Conservation (phyloP, 2,888 invertebrate species). For the Oligia latruncula region DNA sequence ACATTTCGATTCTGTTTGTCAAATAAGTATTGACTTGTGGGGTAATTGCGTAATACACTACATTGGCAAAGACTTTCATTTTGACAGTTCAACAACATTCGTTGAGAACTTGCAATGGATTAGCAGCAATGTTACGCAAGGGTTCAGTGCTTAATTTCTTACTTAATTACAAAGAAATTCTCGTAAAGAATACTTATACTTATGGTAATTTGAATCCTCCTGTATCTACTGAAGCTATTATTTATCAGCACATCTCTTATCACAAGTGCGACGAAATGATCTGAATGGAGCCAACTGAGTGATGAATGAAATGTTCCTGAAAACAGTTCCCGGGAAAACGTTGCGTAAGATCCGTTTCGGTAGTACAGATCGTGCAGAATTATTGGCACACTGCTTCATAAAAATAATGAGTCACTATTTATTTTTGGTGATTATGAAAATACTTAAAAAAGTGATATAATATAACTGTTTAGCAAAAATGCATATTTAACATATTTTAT, state of each 20-base stretch:
- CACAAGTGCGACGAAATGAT: conserved; percentile 29
- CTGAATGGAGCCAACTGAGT: conserved; percentile 68
- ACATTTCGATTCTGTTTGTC: too few relatives aligned
- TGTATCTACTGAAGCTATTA: conserved; percentile 20
- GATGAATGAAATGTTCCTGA: conserved; percentile 73
- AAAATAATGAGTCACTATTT: conserved; percentile 39
- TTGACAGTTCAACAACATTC: neutral
- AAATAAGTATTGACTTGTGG: neutral
- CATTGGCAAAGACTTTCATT: neutral
- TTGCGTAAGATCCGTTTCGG: conserved; percentile 70
- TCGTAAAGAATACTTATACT: neutral
- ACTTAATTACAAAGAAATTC: neutral
- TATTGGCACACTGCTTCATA: conserved; percentile 39
- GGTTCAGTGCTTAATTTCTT: neutral
- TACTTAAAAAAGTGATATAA: neutral
- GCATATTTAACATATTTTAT: too few relatives aligned
- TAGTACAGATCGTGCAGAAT: conserved; percentile 44
- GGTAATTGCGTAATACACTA: neutral
- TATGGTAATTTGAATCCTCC: neutral
- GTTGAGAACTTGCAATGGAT: neutral
- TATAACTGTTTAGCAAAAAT: neutral
- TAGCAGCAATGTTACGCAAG: neutral
- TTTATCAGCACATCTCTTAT: conserved; percentile 38
- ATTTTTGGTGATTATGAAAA: conserved; percentile 20
- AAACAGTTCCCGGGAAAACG: conserved; percentile 67